These are phyloP conservation scores for Patella ulyssiponensis DNA, from an alignment of 2,888 invertebrate species.

Conservation along the genomic window DNA sequence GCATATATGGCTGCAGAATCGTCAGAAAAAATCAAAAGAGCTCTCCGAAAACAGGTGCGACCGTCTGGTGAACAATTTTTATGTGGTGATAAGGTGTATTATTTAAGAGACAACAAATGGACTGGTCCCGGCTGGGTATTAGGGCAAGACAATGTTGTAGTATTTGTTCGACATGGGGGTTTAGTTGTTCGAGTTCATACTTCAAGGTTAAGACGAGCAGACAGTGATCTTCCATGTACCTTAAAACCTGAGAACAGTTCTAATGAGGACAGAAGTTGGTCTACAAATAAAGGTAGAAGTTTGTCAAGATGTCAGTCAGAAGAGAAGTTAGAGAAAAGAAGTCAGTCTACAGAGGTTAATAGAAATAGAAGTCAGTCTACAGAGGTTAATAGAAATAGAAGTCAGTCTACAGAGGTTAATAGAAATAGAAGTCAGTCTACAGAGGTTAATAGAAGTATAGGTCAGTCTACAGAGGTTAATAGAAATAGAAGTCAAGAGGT, in stretches of 20 bases:
- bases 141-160: constrained; percentile 37
- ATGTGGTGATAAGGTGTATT: constrained; percentile 36
- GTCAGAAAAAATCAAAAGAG: constrained; percentile 37
- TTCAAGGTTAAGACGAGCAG: constrained; percentile 25
- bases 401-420: too few species aligned
- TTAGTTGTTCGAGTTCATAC: constrained; percentile 34
- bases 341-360: neutral
- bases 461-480: too few species aligned
- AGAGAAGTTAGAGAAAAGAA: too few species aligned
- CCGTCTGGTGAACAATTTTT: constrained; percentile 1
- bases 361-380: neutral
- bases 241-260: constrained; percentile 21
- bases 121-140: constrained; percentile 38
- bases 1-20: constrained; percentile 34
- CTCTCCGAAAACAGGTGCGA: constrained; percentile 32
- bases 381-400: too few species aligned
- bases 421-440: too few species aligned
- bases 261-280: too few species aligned
- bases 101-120: constrained; percentile 40
- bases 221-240: neutral
- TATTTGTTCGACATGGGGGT: constrained; percentile 44
- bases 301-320: too few species aligned
- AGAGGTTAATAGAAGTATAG: too few species aligned
- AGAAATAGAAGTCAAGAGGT: too few species aligned
- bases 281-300: too few species aligned